Conservation (phyloP, 2,888 invertebrate genomes). For the Caprella mutica region DNA sequence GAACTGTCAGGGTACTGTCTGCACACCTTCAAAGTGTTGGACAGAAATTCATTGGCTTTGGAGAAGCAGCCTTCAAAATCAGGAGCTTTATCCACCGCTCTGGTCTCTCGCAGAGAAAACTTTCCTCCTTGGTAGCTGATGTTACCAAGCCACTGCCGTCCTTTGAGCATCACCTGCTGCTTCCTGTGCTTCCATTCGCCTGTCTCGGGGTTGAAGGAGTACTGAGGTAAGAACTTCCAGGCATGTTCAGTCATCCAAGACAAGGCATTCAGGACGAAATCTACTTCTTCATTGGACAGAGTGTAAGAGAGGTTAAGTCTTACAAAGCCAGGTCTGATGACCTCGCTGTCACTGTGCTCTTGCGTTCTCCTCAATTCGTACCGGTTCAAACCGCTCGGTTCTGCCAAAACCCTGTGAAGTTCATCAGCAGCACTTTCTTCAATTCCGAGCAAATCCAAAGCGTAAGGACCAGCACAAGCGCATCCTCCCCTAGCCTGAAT, state of each 20-base stretch:
- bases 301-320: slow-evolving; percentile 75
- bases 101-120: slow-evolving; percentile 56
- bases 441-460: slow-evolving; percentile 72
- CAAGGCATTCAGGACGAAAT: slow-evolving; percentile 69
- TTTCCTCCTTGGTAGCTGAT: slow-evolving; percentile 63
- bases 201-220: slow-evolving; percentile 71
- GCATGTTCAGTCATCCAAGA: slow-evolving; percentile 76
- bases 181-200: slow-evolving; percentile 81
- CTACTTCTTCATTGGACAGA: slow-evolving; percentile 62
- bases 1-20: slow-evolving; percentile 36
- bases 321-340: slow-evolving; percentile 73
- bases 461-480: slow-evolving; percentile 71
- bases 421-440: slow-evolving; percentile 60
- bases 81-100: slow-evolving; percentile 51
- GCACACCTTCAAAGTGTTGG: slow-evolving; percentile 47
- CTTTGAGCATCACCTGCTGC: slow-evolving; percentile 53
- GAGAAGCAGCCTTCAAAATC: slow-evolving; percentile 64
- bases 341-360: slow-evolving; percentile 51
- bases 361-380: slow-evolving; percentile 45
- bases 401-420: slow-evolving; percentile 51
- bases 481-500: slow-evolving; percentile 65
- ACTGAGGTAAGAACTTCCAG: slow-evolving; percentile 78
- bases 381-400: slow-evolving; percentile 42
- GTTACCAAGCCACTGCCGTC: slow-evolving; percentile 68
- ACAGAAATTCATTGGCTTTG: slow-evolving; percentile 65